Evolutionary conservation across 2,113 vertebrate genomes (phyloP), one percentile per base, ranked within the genome.

Genomic region (Caranx melampygus): DNA sequence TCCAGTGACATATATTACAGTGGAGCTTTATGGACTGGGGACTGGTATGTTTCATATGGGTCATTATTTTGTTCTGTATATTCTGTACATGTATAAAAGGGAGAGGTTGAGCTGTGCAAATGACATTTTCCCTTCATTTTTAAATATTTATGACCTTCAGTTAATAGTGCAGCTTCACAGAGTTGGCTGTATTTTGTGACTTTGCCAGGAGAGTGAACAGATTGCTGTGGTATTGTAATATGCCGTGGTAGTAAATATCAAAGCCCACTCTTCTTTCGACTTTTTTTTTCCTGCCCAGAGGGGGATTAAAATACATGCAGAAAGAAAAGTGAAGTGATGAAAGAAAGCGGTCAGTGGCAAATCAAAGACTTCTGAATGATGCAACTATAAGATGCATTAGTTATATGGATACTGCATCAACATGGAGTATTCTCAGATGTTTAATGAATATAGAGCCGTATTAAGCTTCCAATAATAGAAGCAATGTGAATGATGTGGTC

Each of bases 161-260:
- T 81, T 88, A 83, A 74, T 71, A 72, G 84, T 66, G 58, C 73
- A 75, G 42, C 80, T 86, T 81, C 68, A 80, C 78, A 76, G 75
- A 76, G 67, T 44, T 21, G 65, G 71, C 47, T 72, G 34, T 72
- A 64, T 83, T 86, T 70, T 77, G 74, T 78, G 77, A 76, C 78
- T 66, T 61, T 77, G 68, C 67, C 74, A 66, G 79, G 85, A 65
- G 51, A 70, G 84, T 20, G 52, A 86, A 76, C 84, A 81, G 76
- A 85, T 79, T 80, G 77, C 82, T 78, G 75, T 78, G 63, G 74
- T 67, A 62, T 18, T 81, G 54, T 87, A 68, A 79, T 81, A 77
- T 86, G 85, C 65, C 67, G 73, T 79, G 68, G 73, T 86, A 40
- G 69, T 65, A 86, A 72, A 76, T 81, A 83, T 61, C 66, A 61